phyloP scores from a whole-genome alignment of 2,797 vertebrate genomes.

The Dromococcyx pavoninus region DNA sequence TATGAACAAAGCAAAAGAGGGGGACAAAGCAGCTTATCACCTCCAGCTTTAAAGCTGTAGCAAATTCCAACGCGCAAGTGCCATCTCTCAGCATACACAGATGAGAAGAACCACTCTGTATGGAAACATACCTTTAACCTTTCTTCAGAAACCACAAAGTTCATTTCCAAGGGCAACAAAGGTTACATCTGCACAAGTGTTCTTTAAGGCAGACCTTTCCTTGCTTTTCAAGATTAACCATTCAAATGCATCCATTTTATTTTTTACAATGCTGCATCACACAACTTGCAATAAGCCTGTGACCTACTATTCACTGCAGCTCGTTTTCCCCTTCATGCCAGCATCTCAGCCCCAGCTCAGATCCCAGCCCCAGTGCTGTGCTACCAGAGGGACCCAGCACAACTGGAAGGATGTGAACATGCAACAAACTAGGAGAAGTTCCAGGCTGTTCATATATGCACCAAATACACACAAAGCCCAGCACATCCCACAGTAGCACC shows the following conservation, averaged over 20 bases:
- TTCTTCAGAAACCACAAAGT: background rate
- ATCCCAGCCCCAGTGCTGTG: background rate
- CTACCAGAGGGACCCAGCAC: background rate
- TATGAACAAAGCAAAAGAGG: background rate
- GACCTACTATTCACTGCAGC: background rate
- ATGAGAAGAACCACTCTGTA: background rate
- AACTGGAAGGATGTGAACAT: background rate
- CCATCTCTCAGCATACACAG: background rate
- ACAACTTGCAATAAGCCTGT: background rate
- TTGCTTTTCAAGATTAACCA: background rate
- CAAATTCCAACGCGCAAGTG: background rate
- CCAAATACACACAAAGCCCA: background rate
- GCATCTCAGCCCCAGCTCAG: background rate
- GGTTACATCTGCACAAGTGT: background rate
- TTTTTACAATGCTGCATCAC: background rate
- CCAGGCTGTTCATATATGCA: background rate
- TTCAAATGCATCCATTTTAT: background rate
- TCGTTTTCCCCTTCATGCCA: background rate
- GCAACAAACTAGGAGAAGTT: background rate
- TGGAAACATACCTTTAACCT: background rate
- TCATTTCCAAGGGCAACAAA: background rate
- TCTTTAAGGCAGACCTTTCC: background rate
- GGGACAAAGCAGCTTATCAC: background rate
- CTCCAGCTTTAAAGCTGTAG: background rate
- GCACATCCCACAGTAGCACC: background rate